These are phyloP conservation scores for Standfussiana lucernea DNA, from an alignment of 2,888 invertebrate genomes.

Conservation along the genomic window DNA sequence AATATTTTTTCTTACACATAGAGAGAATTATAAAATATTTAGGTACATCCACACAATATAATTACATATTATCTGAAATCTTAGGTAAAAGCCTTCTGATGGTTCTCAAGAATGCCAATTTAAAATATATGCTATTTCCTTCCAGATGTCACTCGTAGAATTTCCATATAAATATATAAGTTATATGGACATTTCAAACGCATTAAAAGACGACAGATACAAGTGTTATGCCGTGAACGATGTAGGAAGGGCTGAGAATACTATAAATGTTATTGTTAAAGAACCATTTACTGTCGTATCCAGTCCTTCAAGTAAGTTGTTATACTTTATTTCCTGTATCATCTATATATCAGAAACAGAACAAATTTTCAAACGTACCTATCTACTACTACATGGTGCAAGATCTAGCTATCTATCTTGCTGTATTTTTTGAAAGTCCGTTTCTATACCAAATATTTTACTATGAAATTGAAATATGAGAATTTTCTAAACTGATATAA, in stretches of 20 bases:
- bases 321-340: not conserved
- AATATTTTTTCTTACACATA: not conserved
- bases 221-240: conserved; percentile 60
- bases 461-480: not conserved
- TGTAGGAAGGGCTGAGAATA: conserved; percentile 23
- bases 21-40: not conserved
- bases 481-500: not conserved
- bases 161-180: conserved; percentile 62
- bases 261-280: conserved; percentile 49
- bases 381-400: too few relatives aligned
- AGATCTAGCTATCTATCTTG: too few relatives aligned
- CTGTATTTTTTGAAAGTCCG: not conserved
- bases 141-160: conserved; percentile 54
- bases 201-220: conserved; percentile 36
- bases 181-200: conserved; percentile 46
- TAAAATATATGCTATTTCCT: conserved; percentile 10
- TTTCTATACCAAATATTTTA: not conserved
- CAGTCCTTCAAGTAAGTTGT: conserved; percentile 46
- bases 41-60: not conserved
- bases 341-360: not conserved
- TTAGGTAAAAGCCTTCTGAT: not conserved
- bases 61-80: not conserved
- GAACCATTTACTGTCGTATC: conserved; percentile 52
- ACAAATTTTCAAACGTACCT: not conserved
- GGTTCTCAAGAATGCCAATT: not conserved